Evolutionary conservation across 1,140 invertebrate genomes (phyloP).

Genomic region (Varroa destructor): DNA sequence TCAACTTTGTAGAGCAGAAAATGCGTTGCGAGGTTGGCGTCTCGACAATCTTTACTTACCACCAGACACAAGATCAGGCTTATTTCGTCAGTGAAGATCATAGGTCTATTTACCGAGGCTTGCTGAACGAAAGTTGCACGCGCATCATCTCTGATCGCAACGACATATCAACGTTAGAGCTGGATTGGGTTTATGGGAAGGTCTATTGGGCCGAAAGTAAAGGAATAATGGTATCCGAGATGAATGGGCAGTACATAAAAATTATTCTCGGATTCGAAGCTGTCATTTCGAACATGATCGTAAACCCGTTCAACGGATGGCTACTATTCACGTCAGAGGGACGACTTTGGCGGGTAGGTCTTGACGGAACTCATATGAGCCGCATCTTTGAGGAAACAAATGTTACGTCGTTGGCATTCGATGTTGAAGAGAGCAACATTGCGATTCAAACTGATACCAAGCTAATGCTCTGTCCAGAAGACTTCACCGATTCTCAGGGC

Average conservation of each 20-base stretch:
- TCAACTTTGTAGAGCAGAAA: neutral
- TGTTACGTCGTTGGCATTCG: neutral
- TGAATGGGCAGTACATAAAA: neutral
- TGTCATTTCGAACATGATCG: neutral
- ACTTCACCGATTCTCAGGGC: neutral
- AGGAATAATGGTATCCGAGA: neutral
- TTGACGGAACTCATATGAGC: neutral
- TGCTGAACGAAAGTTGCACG: neutral
- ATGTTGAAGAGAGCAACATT: slow-evolving; percentile 9
- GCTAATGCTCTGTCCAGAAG: neutral
- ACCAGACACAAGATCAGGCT: neutral
- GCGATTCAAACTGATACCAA: neutral
- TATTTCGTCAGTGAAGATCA: slow-evolving; percentile 9
- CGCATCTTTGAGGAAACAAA: neutral
- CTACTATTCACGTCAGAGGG: neutral
- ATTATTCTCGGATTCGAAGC: neutral
- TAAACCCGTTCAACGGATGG: slow-evolving; percentile 19
- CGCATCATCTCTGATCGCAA: neutral
- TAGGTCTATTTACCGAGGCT: neutral
- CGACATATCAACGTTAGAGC: neutral
- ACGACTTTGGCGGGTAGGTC: slow-evolving; percentile 3
- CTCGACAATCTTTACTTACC: slow-evolving; percentile 1
- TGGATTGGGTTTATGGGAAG: slow-evolving; percentile 12
- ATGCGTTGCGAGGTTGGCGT: neutral
- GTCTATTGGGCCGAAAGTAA: slow-evolving; percentile 4